A percentile compares a stretch with the other conserved stretches of the same genome.
phyloP scores from a whole-genome alignment of 2,888 invertebrate species.

The Villa cingulata region DNA sequence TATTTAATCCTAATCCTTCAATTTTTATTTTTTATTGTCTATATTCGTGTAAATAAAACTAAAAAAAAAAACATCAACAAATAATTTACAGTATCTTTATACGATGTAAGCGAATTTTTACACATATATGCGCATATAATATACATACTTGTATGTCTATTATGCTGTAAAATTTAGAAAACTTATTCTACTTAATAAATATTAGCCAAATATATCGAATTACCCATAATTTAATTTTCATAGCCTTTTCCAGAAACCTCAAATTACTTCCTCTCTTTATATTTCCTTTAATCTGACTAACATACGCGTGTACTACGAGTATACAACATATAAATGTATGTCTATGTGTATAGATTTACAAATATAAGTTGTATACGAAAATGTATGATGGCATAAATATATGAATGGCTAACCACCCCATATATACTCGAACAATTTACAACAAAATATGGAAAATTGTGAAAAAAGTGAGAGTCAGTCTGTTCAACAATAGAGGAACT shows the following conservation, averaged over 20 bases:
- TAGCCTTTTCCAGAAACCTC: conserved; percentile 11
- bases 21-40: conserved; percentile 1
- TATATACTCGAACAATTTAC: not conserved
- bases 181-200: conserved; percentile 7
- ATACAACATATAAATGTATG: no score
- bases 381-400: not conserved
- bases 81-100: no score
- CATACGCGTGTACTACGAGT: not conserved
- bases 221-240: conserved; percentile 13
- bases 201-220: conserved; percentile 12
- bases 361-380: no score
- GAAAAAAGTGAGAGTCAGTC: not conserved
- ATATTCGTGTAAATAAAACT: not conserved
- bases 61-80: not conserved
- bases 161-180: not conserved
- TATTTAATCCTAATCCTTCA: conserved; percentile 1
- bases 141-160: not conserved
- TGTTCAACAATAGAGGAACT: not conserved
- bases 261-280: conserved; percentile 8
- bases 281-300: not conserved
- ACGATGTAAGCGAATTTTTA: no score
- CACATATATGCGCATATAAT: no score
- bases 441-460: not conserved
- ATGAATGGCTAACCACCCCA: not conserved
- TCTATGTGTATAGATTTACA: no score